A percentile compares a stretch with the other conserved stretches of the same genome.
These are phyloP conservation scores for Paramisgurnus dabryanus DNA, from an alignment of 2,113 vertebrate species.

Conservation along the genomic window DNA sequence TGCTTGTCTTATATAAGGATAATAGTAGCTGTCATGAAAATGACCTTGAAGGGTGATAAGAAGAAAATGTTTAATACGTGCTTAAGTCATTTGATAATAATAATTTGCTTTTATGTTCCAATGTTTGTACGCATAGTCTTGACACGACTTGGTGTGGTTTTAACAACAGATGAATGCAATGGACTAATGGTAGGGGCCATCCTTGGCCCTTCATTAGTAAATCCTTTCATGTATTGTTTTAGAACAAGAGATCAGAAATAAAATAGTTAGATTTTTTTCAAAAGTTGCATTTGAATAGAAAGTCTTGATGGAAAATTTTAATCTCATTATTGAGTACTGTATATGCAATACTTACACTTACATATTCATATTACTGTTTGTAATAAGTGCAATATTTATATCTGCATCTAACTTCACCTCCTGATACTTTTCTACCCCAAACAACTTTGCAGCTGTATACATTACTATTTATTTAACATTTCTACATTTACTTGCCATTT, in stretches of 20 bases:
- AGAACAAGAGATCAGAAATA: constrained; percentile 55
- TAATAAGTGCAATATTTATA: no score
- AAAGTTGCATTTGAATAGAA: constrained; percentile 12
- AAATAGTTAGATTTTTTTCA: constrained; percentile 7
- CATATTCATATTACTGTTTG: no score
- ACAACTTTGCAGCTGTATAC: no score
- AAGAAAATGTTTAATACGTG: constrained; percentile 57
- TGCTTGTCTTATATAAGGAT: constrained; percentile 53
- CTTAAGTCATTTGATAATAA: constrained; percentile 58
- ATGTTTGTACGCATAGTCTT: constrained; percentile 41
- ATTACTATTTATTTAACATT: no score
- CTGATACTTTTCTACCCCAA: no score
- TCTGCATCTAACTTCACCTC: no score
- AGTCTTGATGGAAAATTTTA: no score
- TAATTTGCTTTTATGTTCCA: constrained; percentile 53
- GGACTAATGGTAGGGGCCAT: constrained; percentile 38
- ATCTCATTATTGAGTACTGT: no score
- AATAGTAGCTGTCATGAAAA: constrained; percentile 37
- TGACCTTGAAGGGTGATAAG: constrained; percentile 34
- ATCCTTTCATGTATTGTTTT: constrained; percentile 61
- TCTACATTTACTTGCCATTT: no score
- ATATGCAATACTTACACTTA: no score
- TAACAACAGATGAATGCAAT: constrained; percentile 43
- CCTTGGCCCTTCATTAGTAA: constrained; percentile 54
- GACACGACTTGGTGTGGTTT: constrained; percentile 52